Base-by-base conservation (phyloP, 2,797 vertebrate species). In the Rhyacichthys aspro region DNA sequence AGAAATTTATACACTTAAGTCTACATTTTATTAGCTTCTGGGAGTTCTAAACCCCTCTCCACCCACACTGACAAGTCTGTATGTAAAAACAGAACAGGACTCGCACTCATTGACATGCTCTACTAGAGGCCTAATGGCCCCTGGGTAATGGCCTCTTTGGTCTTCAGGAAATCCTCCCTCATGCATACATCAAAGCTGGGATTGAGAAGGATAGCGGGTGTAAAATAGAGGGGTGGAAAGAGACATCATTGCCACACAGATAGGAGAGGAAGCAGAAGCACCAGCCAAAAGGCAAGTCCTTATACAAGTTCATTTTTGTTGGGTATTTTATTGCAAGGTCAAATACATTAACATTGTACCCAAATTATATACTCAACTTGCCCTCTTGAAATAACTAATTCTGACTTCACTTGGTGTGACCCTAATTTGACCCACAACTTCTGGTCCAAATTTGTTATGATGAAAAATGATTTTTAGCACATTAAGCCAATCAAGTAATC, bases 51-150 rank as follows among this genome's bases (percentile, higher is more conserved):
- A 16, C 55, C 12, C 36, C 39, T 59, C 55, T 11, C 33, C 55
- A 39, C 53, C 52, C 69, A 67, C 72, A 69, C 11, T 65, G 63
- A 70, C 60, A 81, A 81, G 65, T 48, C 56, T 55, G 70, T 52
- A 78, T 81, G 82, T 76, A 82, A 86, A 90, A 90, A 89, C 82
- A 86, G 83, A 88, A 79, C 75, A 84, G 80, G 79, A 86, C 86
- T 83, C 82, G 83, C 83, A 80, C 76, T 86, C 84, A 84, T 78
- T 85, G 86, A 81, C 88, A 91, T 90, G 91, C 90, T 91, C 90
- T 91, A 86, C 89, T 91, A 90, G 85, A 89, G 86, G 90, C 86
- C 86, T 92, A 93, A 93, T 91, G 89, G 89, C 84, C 90, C 90
- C 88, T 87, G 88, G 85, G 90, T 90, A 92, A 92, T 90, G 91